Conservation (phyloP, 2,888 invertebrate species). For the Drosophila nigritarsus region DNA sequence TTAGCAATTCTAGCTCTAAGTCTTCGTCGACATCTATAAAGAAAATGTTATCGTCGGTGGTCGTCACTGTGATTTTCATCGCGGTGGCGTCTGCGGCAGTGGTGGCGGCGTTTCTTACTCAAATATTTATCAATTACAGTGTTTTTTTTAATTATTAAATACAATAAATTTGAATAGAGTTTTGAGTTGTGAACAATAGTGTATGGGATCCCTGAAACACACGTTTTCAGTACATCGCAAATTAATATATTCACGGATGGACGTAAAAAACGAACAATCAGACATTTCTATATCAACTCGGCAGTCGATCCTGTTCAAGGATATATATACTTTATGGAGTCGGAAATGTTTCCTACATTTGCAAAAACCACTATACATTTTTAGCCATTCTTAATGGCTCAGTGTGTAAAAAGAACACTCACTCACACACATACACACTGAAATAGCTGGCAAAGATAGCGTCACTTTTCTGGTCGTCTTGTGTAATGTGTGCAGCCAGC, state of each 20-base stretch:
- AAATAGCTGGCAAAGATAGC: not conserved
- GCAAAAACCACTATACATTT: not conserved
- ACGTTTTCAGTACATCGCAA: too few relatives aligned
- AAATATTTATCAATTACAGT: constrained; percentile 37
- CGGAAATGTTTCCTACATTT: not conserved
- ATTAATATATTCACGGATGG: too few relatives aligned
- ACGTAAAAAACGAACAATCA: not conserved
- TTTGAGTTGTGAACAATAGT: constrained; percentile 26
- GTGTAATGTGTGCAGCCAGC: not conserved
- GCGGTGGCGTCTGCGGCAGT: not conserved
- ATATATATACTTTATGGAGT: not conserved
- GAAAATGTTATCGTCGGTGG: constrained; percentile 94
- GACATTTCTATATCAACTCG: too few relatives aligned
- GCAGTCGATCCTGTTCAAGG: not conserved
- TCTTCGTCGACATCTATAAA: constrained; percentile 96
- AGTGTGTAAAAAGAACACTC: not conserved
- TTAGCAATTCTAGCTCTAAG: constrained; percentile 97
- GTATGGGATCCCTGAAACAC: constrained; percentile 16
- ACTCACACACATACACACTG: not conserved
- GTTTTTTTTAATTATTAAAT: not conserved
- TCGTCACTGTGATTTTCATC: constrained; percentile 98
- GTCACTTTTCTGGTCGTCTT: constrained; percentile 15
- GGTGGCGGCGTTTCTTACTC: not conserved
- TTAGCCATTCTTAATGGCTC: not conserved
- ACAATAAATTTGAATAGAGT: not conserved